A percentile compares a stretch with the other conserved stretches of the same genome.
These are phyloP conservation scores for Erynnis tages DNA, from an alignment of 2,888 invertebrate species.

Conservation along the genomic window DNA sequence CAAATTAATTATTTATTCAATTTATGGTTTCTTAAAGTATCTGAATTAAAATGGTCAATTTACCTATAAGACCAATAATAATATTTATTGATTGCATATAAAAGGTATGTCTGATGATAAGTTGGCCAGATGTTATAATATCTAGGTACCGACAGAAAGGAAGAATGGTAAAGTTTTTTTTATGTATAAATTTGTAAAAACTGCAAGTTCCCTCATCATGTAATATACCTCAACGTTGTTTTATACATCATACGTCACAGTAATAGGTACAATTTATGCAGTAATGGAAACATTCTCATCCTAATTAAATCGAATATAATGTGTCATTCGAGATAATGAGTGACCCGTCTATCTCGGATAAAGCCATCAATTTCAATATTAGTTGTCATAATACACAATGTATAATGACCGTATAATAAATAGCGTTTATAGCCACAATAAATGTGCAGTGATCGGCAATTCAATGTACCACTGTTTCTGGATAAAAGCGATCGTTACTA, in stretches of 20 bases:
- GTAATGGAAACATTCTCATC: constrained; percentile 69
- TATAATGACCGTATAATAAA: constrained; percentile 55
- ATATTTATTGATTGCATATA: neutral
- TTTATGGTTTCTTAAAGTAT: constrained; percentile 3
- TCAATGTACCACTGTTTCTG: constrained; percentile 40
- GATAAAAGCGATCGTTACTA: constrained; percentile 30
- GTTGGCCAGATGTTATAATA: too few species aligned
- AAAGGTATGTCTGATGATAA: too few species aligned
- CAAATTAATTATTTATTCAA: constrained; percentile 8
- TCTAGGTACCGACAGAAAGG: too few species aligned
- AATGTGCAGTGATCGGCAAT: constrained; percentile 48
- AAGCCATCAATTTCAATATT: constrained; percentile 77
- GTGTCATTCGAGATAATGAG: constrained; percentile 64
- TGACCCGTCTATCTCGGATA: constrained; percentile 74
- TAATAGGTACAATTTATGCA: constrained; percentile 31
- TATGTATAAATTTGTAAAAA: neutral
- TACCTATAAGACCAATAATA: too few species aligned
- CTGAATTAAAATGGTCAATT: constrained; percentile 1
- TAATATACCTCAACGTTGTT: neutral
- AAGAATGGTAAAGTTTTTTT: too few species aligned
- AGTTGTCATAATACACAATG: constrained; percentile 61
- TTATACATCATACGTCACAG: neutral
- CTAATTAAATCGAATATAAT: constrained; percentile 75
- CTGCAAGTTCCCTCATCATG: too few species aligned
- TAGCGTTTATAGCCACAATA: constrained; percentile 54